Evolutionary conservation across 2,888 invertebrate species (phyloP).

Genomic region (Eurytoma californica): DNA sequence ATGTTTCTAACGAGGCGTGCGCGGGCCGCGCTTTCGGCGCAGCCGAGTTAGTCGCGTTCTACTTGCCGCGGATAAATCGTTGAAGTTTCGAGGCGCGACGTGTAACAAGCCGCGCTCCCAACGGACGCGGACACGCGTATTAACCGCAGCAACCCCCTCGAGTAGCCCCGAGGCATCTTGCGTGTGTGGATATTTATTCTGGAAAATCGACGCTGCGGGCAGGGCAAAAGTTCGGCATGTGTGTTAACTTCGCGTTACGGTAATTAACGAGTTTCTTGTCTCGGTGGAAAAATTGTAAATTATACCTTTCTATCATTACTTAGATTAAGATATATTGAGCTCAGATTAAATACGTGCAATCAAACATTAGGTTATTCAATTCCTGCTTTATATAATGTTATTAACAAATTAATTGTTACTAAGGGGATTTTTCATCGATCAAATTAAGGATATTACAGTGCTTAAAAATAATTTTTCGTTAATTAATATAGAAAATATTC

Average conservation of each 20-base stretch:
- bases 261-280: not conserved
- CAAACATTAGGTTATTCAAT: no score
- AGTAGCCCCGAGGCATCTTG: slow-evolving; percentile 1
- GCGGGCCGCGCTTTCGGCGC: slow-evolving; percentile 58
- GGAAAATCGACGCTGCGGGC: not conserved
- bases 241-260: not conserved
- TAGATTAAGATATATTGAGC: no score
- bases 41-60: slow-evolving; percentile 32
- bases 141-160: not conserved
- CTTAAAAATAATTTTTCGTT: no score
- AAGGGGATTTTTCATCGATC: no score
- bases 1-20: slow-evolving; percentile 23
- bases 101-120: slow-evolving; percentile 56
- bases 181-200: slow-evolving; percentile 23
- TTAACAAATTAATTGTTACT: no score
- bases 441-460: no score
- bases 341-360: no score
- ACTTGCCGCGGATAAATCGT: slow-evolving; percentile 61
- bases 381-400: no score
- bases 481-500: no score
- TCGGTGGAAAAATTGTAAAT: no score
- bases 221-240: not conserved
- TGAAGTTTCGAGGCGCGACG: slow-evolving; percentile 64
- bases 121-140: slow-evolving; percentile 17
- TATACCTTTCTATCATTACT: no score